Percentiles rank a stretch among this genome's conserved stretches.
Conservation (phyloP, 2,797 vertebrate genomes). For the Chiroxiphia lanceolata region DNA sequence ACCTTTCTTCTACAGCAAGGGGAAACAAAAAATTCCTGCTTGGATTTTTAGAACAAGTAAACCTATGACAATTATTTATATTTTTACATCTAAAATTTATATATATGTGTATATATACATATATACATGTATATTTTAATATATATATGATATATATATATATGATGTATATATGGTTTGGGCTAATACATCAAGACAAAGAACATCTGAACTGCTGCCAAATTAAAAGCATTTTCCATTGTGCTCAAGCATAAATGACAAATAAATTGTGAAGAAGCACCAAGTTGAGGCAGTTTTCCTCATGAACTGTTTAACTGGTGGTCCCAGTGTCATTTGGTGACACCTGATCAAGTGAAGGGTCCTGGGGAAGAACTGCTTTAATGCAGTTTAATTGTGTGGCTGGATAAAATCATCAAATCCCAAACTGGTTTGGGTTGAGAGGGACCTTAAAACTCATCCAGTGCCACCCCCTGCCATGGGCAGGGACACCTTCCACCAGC, state of each 20-base stretch:
- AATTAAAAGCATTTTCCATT: neutral
- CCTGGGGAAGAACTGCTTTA: neutral
- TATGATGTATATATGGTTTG: neutral
- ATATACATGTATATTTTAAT: neutral
- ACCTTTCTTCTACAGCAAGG: too few species aligned
- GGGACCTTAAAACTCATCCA: neutral
- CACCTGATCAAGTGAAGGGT: fast-evolving
- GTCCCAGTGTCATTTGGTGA: neutral
- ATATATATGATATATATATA: neutral
- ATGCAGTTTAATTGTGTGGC: neutral
- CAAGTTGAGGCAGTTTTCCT: neutral
- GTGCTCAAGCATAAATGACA: neutral
- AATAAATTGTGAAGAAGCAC: neutral
- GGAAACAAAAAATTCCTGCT: too few species aligned
- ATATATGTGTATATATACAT: neutral
- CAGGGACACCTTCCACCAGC: neutral
- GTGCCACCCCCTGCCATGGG: neutral
- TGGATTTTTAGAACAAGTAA: too few species aligned
- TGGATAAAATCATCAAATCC: neutral
- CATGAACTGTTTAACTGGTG: neutral
- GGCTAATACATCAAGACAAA: fast-evolving
- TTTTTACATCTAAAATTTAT: too few species aligned
- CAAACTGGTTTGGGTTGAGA: neutral
- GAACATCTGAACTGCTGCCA: neutral
- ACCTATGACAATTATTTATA: neutral